These are phyloP conservation scores for Phalloptychus januarius DNA, from an alignment of 2,797 vertebrate genomes.

Conservation along the genomic window DNA sequence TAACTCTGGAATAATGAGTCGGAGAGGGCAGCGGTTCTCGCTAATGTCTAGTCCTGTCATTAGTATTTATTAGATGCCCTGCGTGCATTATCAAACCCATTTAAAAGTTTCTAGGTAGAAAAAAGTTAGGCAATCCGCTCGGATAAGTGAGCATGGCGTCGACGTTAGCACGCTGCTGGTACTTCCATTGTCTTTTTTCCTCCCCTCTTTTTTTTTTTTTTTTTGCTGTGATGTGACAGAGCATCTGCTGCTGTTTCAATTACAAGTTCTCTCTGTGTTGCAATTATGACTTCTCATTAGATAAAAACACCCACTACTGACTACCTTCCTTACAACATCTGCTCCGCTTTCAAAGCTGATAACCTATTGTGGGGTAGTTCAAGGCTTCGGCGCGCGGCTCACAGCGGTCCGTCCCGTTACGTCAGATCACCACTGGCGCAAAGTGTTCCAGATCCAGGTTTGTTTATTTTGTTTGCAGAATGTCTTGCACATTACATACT, in stretches of 20 bases:
- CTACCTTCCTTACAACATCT: conserved; percentile 69
- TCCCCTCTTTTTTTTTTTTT: background rate
- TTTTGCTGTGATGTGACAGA: conserved; percentile 13
- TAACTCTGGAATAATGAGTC: conserved; percentile 66
- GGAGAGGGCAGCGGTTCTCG: conserved; percentile 47
- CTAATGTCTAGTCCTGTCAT: conserved; percentile 69
- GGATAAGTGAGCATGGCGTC: conserved; percentile 25
- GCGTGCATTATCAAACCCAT: conserved; percentile 64
- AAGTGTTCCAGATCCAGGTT: conserved; percentile 40
- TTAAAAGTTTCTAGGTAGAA: conserved; percentile 62
- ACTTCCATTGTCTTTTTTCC: conserved; percentile 14
- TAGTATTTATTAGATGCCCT: conserved; percentile 72
- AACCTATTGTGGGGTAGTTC: conserved; percentile 66
- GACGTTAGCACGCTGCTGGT: conserved; percentile 38
- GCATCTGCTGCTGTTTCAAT: conserved; percentile 61
- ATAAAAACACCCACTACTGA: conserved; percentile 64
- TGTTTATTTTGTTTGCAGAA: conserved; percentile 20
- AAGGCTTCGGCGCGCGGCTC: conserved; percentile 49
- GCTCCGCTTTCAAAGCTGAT: conserved; percentile 72
- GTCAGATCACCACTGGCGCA: conserved; percentile 39
- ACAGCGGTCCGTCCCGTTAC: conserved; percentile 55
- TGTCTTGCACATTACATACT: background rate
- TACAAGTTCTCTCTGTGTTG: conserved; percentile 50
- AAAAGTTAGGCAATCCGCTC: conserved; percentile 45
- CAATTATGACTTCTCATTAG: conserved; percentile 77